phyloP scores from a whole-genome alignment of 2,888 invertebrate genomes.

The Drosophila tanythrix region DNA sequence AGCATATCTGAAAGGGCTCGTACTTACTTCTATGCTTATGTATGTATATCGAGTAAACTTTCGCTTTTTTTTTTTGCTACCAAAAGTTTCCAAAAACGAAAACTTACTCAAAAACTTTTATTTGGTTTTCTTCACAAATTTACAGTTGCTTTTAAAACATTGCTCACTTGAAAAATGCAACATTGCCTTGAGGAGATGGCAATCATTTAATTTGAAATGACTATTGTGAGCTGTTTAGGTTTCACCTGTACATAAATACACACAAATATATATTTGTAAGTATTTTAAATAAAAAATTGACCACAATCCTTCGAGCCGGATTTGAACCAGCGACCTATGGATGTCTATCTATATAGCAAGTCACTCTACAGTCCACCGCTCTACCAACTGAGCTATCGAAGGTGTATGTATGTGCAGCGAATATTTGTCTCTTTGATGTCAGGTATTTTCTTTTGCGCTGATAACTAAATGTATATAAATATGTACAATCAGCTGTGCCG shows the following conservation, averaged over 20 bases:
- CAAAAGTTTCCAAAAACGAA: not conserved
- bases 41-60: not conserved
- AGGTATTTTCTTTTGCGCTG: not conserved
- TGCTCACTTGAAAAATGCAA: not conserved
- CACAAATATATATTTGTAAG: not conserved
- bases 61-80: not conserved
- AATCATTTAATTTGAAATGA: not conserved
- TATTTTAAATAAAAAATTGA: not conserved
- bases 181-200: not conserved
- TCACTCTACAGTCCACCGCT: slow-evolving; percentile 75
- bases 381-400: slow-evolving; percentile 76
- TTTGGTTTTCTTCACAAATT: not conserved
- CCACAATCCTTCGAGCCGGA: slow-evolving; percentile 38
- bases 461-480: not conserved
- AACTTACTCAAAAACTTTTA: not conserved
- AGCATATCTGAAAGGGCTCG: not conserved
- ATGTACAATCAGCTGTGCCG: not conserved
- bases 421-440: slow-evolving; percentile 1
- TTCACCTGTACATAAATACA: not conserved
- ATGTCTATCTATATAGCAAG: slow-evolving; percentile 11
- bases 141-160: not conserved
- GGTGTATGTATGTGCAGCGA: slow-evolving; percentile 3
- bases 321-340: slow-evolving; percentile 45
- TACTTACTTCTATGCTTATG: not conserved
- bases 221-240: not conserved